Conservation (phyloP, 2,797 vertebrate species). For the Spondyliosoma cantharus region DNA sequence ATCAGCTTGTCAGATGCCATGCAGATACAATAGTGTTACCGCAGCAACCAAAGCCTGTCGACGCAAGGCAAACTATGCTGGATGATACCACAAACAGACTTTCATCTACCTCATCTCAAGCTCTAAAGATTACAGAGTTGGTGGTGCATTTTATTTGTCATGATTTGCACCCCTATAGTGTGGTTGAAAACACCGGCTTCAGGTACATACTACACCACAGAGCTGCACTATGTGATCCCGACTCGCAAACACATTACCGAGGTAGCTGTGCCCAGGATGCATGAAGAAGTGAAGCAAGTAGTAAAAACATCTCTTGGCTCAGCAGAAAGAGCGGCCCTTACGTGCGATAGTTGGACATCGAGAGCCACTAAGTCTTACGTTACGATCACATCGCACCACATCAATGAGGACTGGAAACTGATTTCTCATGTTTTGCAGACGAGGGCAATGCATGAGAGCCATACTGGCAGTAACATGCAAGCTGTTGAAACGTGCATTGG, state of each 20-base stretch:
- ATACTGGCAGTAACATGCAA: not conserved
- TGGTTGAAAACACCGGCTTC: too few species aligned
- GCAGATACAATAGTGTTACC: too few species aligned
- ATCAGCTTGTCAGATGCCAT: too few species aligned
- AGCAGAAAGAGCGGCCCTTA: not conserved
- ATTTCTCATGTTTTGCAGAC: not conserved
- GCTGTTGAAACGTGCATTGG: not conserved
- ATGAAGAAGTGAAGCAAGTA: not conserved
- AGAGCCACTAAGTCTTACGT: not conserved
- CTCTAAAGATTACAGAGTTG: too few species aligned
- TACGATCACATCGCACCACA: not conserved
- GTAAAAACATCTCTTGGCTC: not conserved
- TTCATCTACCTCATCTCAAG: too few species aligned
- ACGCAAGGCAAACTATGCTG: too few species aligned
- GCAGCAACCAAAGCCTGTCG: too few species aligned
- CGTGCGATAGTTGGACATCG: not conserved
- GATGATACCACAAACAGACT: too few species aligned
- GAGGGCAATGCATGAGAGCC: not conserved
- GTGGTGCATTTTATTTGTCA: too few species aligned
- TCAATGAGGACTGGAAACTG: not conserved
- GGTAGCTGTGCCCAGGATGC: not conserved
- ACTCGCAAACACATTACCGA: not conserved
- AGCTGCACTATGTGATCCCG: not conserved
- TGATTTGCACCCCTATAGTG: too few species aligned
- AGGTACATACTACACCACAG: not conserved